phyloP scores from a whole-genome alignment of 2,888 invertebrate genomes.

The Plagiodera versicolora region DNA sequence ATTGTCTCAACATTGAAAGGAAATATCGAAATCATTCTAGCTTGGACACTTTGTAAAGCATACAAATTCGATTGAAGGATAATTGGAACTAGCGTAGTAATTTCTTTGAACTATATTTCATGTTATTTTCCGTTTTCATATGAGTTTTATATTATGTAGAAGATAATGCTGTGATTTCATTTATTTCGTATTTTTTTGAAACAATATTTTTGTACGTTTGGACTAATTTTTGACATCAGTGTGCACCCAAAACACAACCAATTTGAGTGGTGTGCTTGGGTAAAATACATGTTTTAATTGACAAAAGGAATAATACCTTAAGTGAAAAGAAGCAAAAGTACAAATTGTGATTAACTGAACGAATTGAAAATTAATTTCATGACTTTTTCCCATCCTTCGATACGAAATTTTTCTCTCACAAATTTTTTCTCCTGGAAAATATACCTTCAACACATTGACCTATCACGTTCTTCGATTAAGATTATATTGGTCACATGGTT shows the following conservation, averaged over 20 bases:
- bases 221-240: constrained; percentile 28
- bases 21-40: too few species aligned
- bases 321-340: constrained; percentile 26
- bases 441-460: too few species aligned
- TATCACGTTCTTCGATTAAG: too few species aligned
- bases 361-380: constrained; percentile 38
- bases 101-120: not conserved
- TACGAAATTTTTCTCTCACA: too few species aligned
- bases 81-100: not conserved
- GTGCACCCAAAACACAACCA: not conserved
- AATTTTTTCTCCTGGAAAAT: too few species aligned
- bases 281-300: constrained; percentile 12
- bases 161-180: constrained; percentile 50
- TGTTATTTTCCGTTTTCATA: not conserved
- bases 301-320: constrained; percentile 24
- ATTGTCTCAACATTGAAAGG: too few species aligned
- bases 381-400: constrained; percentile 18
- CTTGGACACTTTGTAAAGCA: not conserved
- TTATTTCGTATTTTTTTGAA: constrained; percentile 51
- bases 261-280: not conserved
- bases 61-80: not conserved
- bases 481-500: too few species aligned
- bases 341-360: constrained; percentile 36
- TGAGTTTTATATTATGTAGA: constrained; percentile 28
- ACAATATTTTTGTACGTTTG: constrained; percentile 39